A percentile compares a stretch with the other conserved stretches of the same genome.
Conservation (phyloP, 2,888 invertebrate species). For the Phengaris arion region DNA sequence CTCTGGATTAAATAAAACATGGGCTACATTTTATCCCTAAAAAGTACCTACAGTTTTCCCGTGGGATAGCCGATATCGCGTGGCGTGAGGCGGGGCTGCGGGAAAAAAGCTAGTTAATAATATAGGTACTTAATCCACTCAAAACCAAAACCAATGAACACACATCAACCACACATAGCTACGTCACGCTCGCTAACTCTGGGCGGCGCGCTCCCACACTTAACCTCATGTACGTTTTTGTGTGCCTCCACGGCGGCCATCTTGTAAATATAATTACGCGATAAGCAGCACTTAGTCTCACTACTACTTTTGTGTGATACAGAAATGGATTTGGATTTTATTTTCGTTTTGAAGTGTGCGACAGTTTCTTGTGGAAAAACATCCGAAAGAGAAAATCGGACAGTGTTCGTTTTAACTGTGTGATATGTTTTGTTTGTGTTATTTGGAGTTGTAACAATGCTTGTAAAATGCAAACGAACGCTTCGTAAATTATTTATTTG, state of each 20-base stretch:
- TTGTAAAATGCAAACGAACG: no score
- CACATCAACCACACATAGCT: background rate
- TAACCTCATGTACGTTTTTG: constrained; percentile 11
- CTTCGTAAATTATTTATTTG: no score
- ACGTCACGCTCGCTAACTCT: constrained; percentile 4
- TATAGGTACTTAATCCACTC: background rate
- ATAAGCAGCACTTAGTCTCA: constrained; percentile 20
- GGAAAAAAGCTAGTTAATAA: no score
- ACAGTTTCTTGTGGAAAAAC: background rate
- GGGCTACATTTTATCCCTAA: no score
- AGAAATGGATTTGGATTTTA: background rate
- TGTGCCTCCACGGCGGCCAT: constrained; percentile 11
- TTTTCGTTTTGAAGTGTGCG: background rate
- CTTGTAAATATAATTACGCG: constrained; percentile 23
- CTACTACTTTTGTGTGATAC: constrained; percentile 10
- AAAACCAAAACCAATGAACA: background rate
- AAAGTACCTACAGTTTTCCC: no score
- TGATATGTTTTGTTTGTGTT: background rate
- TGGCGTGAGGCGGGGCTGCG: no score
- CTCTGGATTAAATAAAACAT: no score
- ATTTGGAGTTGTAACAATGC: background rate
- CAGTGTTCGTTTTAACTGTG: no score
- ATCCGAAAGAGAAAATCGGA: no score
- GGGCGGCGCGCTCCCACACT: constrained; percentile 10
- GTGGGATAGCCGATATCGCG: no score